A percentile compares a stretch with the other conserved stretches of the same genome.
Conservation (phyloP, 2,113 vertebrate species). For the Nyctereutes procyonoides region DNA sequence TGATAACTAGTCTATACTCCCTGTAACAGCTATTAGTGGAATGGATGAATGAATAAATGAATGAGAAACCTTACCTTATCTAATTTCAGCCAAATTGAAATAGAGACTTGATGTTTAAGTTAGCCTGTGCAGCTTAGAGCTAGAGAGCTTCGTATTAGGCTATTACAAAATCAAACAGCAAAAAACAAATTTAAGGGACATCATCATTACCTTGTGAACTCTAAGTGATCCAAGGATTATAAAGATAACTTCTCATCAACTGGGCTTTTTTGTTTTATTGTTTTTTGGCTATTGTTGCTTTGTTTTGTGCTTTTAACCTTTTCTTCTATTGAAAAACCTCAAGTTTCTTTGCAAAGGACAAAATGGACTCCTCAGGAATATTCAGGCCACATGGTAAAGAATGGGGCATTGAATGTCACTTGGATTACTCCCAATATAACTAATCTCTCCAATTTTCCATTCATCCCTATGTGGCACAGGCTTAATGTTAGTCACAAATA, state of each 20-base stretch:
- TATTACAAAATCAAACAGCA: conserved; percentile 36
- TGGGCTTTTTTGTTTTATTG: not conserved
- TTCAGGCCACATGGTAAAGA: not conserved
- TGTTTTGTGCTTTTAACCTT: not conserved
- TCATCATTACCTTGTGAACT: not conserved
- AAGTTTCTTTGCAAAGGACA: not conserved
- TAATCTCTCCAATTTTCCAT: not conserved
- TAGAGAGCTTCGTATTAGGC: not conserved
- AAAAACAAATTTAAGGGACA: conserved; percentile 18
- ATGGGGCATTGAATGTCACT: not conserved
- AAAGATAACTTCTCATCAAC: not conserved
- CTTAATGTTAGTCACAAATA: not conserved
- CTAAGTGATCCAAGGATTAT: not conserved
- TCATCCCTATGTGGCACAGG: not conserved
- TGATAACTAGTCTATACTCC: not conserved
- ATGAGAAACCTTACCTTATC: not conserved
- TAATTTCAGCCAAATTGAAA: conserved; percentile 24
- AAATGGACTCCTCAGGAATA: not conserved
- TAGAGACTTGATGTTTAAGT: not conserved
- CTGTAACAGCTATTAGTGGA: not conserved
- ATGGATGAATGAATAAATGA: not conserved
- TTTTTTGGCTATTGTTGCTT: not conserved
- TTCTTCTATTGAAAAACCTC: not conserved
- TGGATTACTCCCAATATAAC: not conserved
- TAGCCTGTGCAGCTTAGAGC: not conserved